Evolutionary conservation across 2,888 invertebrate genomes (phyloP).

Genomic region (Caenorhabditis sp.): DNA sequence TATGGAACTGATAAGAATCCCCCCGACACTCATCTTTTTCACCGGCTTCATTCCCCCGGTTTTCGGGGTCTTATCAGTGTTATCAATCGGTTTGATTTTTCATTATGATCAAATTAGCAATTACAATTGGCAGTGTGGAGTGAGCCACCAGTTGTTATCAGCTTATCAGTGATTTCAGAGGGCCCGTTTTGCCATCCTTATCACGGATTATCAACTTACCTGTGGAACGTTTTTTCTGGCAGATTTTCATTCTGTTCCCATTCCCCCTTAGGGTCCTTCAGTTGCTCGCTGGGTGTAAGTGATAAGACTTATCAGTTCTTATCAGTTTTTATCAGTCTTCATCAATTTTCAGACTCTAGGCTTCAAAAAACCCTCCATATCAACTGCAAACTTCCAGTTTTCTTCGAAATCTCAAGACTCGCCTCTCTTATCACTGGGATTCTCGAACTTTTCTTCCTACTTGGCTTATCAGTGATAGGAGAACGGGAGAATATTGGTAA

Average conservation of each 20-base stretch:
- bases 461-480: conserved; percentile 80
- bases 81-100: conserved; percentile 50
- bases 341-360: background rate
- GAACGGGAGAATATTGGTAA: conserved; percentile 81
- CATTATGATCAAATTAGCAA: conserved; percentile 82
- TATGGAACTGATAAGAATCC: background rate
- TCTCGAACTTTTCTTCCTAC: conserved; percentile 72
- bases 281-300: conserved; percentile 79
- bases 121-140: conserved; percentile 83
- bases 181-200: conserved; percentile 80
- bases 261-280: conserved; percentile 81
- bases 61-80: conserved; percentile 76
- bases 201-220: conserved; percentile 82
- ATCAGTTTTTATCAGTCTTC: too few relatives aligned
- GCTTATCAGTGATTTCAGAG: conserved; percentile 67
- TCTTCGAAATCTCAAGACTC: conserved; percentile 74
- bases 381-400: background rate
- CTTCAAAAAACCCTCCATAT: background rate
- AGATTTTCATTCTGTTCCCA: conserved; percentile 81
- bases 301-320: too few relatives aligned
- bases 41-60: conserved; percentile 78
- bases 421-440: conserved; percentile 70
- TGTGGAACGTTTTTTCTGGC: conserved; percentile 82
- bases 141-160: conserved; percentile 50
- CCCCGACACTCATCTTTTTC: conserved; percentile 64